Conservation (phyloP, 2,113 vertebrate species). For the Tamias sibiricus region DNA sequence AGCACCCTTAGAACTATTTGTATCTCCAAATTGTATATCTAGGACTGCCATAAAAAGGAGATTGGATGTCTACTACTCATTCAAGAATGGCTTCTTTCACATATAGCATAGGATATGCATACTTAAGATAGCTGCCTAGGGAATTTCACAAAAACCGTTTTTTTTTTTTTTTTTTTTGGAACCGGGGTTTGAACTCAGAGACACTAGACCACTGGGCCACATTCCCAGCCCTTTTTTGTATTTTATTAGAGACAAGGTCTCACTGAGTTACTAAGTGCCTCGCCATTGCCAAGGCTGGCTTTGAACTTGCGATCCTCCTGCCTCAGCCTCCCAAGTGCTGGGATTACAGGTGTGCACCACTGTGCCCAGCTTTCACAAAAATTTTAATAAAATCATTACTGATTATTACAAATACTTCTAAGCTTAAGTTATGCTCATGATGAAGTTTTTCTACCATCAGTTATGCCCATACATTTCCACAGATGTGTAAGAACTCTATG, state of each 20-base stretch:
- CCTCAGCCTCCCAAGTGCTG: no score
- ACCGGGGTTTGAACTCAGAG: no score
- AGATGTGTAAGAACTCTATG: background rate
- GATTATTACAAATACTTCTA: background rate
- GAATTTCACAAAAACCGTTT: no score
- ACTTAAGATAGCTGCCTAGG: background rate
- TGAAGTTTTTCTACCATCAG: background rate
- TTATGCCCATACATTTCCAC: background rate
- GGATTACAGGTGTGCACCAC: no score
- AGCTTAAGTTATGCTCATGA: background rate
- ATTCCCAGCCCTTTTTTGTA: no score
- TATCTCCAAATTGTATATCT: background rate
- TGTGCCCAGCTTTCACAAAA: no score
- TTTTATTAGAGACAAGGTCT: no score
- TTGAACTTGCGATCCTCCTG: no score
- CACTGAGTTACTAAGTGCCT: no score
- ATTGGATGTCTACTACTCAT: background rate
- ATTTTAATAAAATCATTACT: background rate
- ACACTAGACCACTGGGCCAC: no score
- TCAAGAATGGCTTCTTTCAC: background rate
- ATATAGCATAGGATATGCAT: background rate
- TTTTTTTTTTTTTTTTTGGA: no score
- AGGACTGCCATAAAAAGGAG: background rate
- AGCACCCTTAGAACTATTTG: background rate
- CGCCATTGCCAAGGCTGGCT: no score